Percentiles rank a stretch among this genome's conserved stretches.
Conservation (phyloP, 1,140 invertebrate species). For the Drosophila pruinosa region DNA sequence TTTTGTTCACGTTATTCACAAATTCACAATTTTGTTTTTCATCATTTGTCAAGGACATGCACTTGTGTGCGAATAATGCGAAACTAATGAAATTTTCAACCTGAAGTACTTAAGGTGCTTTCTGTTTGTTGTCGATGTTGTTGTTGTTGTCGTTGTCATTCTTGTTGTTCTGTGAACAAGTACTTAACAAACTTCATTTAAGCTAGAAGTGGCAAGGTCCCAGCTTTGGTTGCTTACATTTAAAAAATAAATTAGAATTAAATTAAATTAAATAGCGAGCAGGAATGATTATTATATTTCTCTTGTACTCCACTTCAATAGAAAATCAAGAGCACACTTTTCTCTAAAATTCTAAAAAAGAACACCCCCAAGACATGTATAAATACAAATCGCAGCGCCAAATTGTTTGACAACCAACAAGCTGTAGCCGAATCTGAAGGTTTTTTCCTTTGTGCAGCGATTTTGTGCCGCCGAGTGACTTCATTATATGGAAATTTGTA, state of each 20-base stretch:
- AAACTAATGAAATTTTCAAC: conserved; percentile 78
- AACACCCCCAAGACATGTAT: conserved; percentile 31
- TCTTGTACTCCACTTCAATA: conserved; percentile 59
- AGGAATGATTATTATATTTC: conserved; percentile 57
- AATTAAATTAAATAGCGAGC: conserved; percentile 68
- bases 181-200: conserved; percentile 79
- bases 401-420: conserved; percentile 39
- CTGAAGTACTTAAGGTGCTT: conserved; percentile 62
- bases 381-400: conserved; percentile 43
- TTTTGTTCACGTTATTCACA: conserved; percentile 18
- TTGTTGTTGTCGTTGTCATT: conserved; percentile 40
- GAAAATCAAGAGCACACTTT: conserved; percentile 66
- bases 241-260: conserved; percentile 79
- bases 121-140: conserved; percentile 34
- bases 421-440: conserved; percentile 29
- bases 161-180: conserved; percentile 56
- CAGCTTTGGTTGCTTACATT: conserved; percentile 21
- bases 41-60: conserved; percentile 48
- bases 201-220: conserved; percentile 56
- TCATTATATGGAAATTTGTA: conserved; percentile 72
- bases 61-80: conserved; percentile 49
- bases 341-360: conserved; percentile 68
- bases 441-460: conserved; percentile 44
- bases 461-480: conserved; percentile 60
- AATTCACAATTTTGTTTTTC: conserved; percentile 20